phyloP scores from a whole-genome alignment of 2,797 vertebrate genomes.

The Anguilla megastoma region DNA sequence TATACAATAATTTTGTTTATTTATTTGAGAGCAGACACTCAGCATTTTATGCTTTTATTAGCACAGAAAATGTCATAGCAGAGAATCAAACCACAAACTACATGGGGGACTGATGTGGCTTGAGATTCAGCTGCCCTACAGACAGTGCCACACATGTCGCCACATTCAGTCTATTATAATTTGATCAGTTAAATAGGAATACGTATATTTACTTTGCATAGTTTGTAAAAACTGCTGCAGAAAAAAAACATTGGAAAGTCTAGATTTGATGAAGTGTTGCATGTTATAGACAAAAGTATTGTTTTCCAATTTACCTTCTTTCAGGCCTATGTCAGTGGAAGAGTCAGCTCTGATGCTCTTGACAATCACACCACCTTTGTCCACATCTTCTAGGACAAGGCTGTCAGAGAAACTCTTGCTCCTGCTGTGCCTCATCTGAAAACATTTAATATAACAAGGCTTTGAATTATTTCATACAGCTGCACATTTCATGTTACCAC shows the following conservation, averaged over 20 bases:
- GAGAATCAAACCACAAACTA: no score
- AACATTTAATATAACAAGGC: not conserved
- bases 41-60: not conserved
- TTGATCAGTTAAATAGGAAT: not conserved
- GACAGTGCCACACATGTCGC: no score
- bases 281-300: not conserved
- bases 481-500: no score
- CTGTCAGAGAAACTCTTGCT: constrained; percentile 49
- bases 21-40: not conserved
- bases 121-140: no score
- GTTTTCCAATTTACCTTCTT: constrained; percentile 56
- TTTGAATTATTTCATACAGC: not conserved
- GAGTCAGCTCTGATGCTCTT: constrained; percentile 52
- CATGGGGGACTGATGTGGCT: no score
- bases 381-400: constrained; percentile 56
- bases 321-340: constrained; percentile 51
- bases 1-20: not conserved
- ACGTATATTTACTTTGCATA: not conserved
- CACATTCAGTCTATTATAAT: not conserved
- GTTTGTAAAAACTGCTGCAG: not conserved
- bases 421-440: constrained; percentile 55
- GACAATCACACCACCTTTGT: constrained; percentile 52
- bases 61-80: no score
- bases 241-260: no score
- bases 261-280: not conserved